A percentile compares a stretch with the other conserved stretches of the same genome.
These are phyloP conservation scores for Callipepla californica DNA, from an alignment of 2,113 vertebrate species.

Conservation along the genomic window DNA sequence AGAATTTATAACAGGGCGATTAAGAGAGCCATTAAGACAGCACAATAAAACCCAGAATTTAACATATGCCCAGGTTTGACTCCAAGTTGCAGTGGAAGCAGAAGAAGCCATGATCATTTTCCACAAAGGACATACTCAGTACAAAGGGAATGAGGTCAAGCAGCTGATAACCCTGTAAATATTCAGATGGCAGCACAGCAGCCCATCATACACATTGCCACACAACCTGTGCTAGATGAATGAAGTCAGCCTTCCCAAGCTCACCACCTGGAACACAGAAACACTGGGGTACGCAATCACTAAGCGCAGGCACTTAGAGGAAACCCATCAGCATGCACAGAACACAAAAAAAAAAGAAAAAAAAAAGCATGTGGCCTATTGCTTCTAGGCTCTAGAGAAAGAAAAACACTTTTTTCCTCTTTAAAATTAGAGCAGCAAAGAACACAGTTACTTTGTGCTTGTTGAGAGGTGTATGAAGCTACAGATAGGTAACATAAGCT, in stretches of 20 bases:
- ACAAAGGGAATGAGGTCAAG: not conserved
- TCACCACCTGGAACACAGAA: not conserved
- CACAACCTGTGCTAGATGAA: not conserved
- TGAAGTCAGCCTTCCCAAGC: not conserved
- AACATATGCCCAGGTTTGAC: not conserved
- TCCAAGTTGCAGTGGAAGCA: not conserved
- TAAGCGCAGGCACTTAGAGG: not conserved
- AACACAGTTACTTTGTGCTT: not conserved
- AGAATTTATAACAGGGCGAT: not conserved
- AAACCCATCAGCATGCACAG: not conserved
- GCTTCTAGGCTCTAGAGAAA: not conserved
- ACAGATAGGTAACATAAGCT: not conserved
- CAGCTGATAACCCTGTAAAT: not conserved
- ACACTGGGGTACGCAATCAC: conserved; percentile 15
- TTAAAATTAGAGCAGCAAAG: not conserved
- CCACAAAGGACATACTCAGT: not conserved
- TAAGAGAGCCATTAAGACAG: not conserved
- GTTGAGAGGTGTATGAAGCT: not conserved
- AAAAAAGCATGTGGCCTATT: not conserved
- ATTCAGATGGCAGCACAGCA: not conserved
- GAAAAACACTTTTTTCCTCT: not conserved
- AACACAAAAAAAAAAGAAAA: not conserved
- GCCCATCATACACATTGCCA: not conserved
- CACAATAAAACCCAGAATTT: not conserved
- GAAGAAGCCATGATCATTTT: rapidly evolving